These are phyloP conservation scores for Todiramphus saurophagus DNA, from an alignment of 2,113 vertebrate species.

Conservation along the genomic window DNA sequence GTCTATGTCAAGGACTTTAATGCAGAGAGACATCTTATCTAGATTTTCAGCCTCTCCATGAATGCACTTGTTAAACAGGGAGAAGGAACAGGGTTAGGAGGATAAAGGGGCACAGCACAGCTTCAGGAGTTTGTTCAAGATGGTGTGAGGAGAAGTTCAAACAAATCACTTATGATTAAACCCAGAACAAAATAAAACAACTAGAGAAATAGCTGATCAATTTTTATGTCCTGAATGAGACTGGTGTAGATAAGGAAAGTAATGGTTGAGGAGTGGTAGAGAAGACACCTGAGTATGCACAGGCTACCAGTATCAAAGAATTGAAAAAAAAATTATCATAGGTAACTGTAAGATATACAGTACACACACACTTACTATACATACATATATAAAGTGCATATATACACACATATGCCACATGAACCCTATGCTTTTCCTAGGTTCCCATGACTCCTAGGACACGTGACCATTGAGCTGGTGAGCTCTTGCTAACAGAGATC, in stretches of 20 bases:
- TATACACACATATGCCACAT: neutral
- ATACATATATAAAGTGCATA: neutral
- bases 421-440: neutral
- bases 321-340: neutral
- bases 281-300: neutral
- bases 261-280: neutral
- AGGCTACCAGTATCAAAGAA: neutral
- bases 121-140: neutral
- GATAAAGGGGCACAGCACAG: neutral
- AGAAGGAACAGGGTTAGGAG: neutral
- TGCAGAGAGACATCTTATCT: neutral
- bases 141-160: neutral
- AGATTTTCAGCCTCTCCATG: neutral
- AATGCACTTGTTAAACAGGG: neutral
- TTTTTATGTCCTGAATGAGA: neutral
- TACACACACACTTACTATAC: neutral
- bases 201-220: neutral
- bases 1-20: neutral
- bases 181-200: neutral
- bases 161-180: neutral
- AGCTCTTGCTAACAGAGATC: neutral
- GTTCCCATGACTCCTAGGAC: neutral
- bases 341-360: too few species aligned
- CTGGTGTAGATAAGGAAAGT: neutral
- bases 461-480: neutral